Evolutionary conservation across 2,797 vertebrate species (phyloP).

Genomic region (Coregonus ussuriensis): DNA sequence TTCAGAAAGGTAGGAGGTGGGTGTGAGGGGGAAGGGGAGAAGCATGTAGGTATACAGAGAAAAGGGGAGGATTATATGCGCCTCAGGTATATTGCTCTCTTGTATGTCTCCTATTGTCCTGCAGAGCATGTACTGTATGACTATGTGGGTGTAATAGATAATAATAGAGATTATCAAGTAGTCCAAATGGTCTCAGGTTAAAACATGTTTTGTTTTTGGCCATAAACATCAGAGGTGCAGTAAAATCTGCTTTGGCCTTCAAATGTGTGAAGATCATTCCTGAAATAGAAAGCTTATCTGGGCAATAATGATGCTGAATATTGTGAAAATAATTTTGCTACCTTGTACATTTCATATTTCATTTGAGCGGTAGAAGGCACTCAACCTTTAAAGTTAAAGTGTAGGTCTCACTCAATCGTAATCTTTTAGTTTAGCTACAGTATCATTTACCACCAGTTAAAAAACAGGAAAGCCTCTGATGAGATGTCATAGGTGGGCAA

Average conservation of each 20-base stretch:
- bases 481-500: neutral
- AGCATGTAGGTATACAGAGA: conserved; percentile 36
- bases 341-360: conserved; percentile 12
- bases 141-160: neutral
- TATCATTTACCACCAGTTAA: neutral
- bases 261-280: neutral
- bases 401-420: neutral
- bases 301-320: neutral
- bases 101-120: conserved; percentile 11
- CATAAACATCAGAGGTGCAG: conserved; percentile 2
- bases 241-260: neutral
- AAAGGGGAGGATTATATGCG: conserved; percentile 28
- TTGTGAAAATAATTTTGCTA: conserved; percentile 6
- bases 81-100: conserved; percentile 41
- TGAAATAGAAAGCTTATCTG: neutral
- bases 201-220: neutral
- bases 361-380: neutral
- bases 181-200: neutral
- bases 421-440: conserved; percentile 12
- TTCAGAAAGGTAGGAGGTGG: conserved; percentile 61
- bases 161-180: conserved; percentile 5
- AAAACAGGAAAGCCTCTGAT: neutral
- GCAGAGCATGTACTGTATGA: conserved; percentile 6
- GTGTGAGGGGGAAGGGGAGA: conserved; percentile 49
- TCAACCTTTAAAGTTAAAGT: conserved; percentile 5